Base-by-base conservation (phyloP, 2,888 invertebrate genomes). In the Cyaniris semiargus region DNA sequence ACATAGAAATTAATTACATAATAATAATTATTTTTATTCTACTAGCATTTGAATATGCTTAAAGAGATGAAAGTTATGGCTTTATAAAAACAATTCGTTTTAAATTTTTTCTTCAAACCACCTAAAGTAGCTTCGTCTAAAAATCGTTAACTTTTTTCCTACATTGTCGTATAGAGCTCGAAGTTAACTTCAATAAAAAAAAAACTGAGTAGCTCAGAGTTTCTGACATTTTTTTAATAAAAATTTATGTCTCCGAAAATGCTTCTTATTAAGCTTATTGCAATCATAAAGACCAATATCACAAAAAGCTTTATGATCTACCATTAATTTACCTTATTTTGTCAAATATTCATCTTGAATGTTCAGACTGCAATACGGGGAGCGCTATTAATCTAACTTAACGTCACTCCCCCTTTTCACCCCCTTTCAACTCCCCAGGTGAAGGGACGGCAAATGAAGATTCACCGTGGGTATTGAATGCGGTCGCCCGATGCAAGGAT, bases 361-460 rank as follows among this genome's bases (percentile, higher is more conserved):
- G 77, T 77, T 77, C 72, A 53, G 72, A 58, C 77, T 82, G 80
- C 78, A 79, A 84, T 85, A 87, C 87, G 85, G 83, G 85, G 80
- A 78, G 79, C 44, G 83, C 86, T 86, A 92, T 92, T 91, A 93
- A 92, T 92, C 90, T 89, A 89, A 88, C 86, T 92, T 90, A 92
- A 83, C 83, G 90, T 89, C 88, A 84, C 84, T 86, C 84, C 82
- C 60, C 60, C 10, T 85, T 84, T 83, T 84, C 4, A 82, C 79
- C 77, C 72, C 60, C 78, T 81, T 83, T 66, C 66, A 13, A 48
- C 48, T 13, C 86, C 86, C 81, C 87, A 90, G 87, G 88, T 88
- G 86, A 84, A 79, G 80, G 79, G 79, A 79, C 70, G 74, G 76
- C 78, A 89, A 92, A 93, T 92, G 89, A 90, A 91, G 87, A 92